phyloP scores from a whole-genome alignment of 2,113 vertebrate species.

The Mungos mungo region DNA sequence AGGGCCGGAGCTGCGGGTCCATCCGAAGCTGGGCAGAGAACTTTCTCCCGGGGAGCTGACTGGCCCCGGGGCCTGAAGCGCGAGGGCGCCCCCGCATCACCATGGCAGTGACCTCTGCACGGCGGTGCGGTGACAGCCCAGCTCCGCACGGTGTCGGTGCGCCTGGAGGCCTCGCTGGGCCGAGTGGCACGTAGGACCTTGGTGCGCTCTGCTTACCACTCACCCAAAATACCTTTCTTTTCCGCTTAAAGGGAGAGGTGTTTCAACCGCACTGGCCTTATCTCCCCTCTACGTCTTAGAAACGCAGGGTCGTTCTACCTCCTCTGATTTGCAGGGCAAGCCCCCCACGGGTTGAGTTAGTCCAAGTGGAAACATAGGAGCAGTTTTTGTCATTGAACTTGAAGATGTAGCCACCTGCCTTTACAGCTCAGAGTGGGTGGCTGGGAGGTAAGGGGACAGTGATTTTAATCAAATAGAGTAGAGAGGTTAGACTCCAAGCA shows the following conservation, averaged over 20 bases:
- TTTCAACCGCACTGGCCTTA: background rate
- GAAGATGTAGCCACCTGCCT: background rate
- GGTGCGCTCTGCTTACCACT: background rate
- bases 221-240: background rate
- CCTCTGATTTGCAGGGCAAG: background rate
- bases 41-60: background rate
- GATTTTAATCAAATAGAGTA: background rate
- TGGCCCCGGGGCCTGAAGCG: background rate
- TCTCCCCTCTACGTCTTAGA: background rate
- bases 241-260: background rate
- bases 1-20: background rate
- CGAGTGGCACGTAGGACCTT: accelerated
- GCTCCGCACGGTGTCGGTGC: background rate
- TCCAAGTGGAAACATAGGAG: background rate
- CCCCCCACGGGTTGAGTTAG: background rate
- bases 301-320: background rate
- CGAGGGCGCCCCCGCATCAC: accelerated
- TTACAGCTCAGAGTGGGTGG: background rate
- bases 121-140: accelerated
- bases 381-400: too few relatives aligned
- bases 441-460: background rate
- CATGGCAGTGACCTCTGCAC: accelerated
- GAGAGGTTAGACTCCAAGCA: background rate
- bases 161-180: accelerated
- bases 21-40: background rate